Conservation (phyloP, 2,113 vertebrate genomes). For the Tapirus terrestris region DNA sequence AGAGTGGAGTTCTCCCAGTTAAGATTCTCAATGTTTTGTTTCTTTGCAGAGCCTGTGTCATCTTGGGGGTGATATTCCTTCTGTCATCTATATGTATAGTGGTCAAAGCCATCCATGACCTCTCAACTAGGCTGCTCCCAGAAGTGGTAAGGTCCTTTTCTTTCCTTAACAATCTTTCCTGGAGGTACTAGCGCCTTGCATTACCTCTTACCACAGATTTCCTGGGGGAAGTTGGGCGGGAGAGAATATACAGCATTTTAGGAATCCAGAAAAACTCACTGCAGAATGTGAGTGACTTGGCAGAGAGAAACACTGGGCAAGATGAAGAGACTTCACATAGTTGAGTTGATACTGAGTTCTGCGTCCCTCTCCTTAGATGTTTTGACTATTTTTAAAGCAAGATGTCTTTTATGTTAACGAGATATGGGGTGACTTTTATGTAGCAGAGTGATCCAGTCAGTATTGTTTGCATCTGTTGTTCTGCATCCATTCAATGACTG, state of each 20-base stretch:
- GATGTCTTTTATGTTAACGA: not conserved
- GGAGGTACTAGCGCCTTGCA: not conserved
- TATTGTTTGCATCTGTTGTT: not conserved
- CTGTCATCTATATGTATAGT: conserved; percentile 97
- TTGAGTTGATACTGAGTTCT: not conserved
- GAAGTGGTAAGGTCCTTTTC: conserved; percentile 94
- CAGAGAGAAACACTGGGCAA: not conserved
- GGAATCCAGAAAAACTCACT: not conserved
- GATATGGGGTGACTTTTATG: conserved; percentile 20
- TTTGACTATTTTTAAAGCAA: conserved; percentile 15
- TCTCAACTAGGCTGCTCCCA: conserved; percentile 93
- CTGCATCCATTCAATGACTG: not conserved
- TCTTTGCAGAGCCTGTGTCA: conserved; percentile 94
- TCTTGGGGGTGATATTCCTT: conserved; percentile 95
- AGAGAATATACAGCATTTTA: not conserved
- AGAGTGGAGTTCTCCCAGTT: not conserved
- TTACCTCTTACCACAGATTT: not conserved
- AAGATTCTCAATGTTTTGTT: conserved; percentile 59
- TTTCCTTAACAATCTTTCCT: not conserved
- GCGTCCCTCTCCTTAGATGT: not conserved
- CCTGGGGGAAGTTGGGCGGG: not conserved
- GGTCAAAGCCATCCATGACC: conserved; percentile 97
- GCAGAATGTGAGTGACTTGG: not conserved
- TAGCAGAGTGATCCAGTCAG: not conserved
- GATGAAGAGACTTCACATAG: not conserved